These are phyloP conservation scores for Amphiprion percula DNA, from an alignment of 2,113 vertebrate species.

Conservation along the genomic window DNA sequence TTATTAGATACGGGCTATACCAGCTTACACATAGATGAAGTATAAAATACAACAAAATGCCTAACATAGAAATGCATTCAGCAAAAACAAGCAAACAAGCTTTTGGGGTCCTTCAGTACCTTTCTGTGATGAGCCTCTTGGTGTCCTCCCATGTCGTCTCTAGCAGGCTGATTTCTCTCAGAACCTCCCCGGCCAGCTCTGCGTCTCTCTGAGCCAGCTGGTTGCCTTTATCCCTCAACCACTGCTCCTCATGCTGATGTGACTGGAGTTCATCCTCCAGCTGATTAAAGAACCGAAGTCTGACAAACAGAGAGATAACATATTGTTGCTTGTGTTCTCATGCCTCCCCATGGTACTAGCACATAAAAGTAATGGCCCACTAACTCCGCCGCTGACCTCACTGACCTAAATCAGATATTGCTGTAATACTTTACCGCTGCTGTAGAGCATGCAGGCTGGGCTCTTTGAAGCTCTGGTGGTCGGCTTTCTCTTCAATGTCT, in stretches of 20 bases:
- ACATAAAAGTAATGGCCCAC: background rate
- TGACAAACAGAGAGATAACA: constrained; percentile 70
- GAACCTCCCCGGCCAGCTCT: constrained; percentile 86
- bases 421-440: constrained; percentile 86
- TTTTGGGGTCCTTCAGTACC: constrained; percentile 76
- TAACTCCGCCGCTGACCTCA: background rate
- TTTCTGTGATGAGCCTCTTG: constrained; percentile 90
- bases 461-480: constrained; percentile 89
- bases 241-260: constrained; percentile 93
- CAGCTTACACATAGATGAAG: background rate
- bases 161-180: constrained; percentile 88
- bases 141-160: constrained; percentile 92
- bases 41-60: too few relatives aligned
- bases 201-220: constrained; percentile 92
- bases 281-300: constrained; percentile 92
- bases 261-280: constrained; percentile 95
- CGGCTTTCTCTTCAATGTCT: constrained; percentile 93
- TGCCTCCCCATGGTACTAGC: background rate
- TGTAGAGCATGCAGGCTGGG: constrained; percentile 89
- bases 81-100: background rate
- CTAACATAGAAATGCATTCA: background rate
- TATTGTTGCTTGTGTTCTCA: background rate
- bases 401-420: background rate
- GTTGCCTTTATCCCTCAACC: constrained; percentile 94
- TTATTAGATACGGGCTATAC: background rate